Evolutionary conservation across 2,888 invertebrate species (phyloP), one percentile per base, ranked within the genome.

Genomic region (Sesia apiformis): DNA sequence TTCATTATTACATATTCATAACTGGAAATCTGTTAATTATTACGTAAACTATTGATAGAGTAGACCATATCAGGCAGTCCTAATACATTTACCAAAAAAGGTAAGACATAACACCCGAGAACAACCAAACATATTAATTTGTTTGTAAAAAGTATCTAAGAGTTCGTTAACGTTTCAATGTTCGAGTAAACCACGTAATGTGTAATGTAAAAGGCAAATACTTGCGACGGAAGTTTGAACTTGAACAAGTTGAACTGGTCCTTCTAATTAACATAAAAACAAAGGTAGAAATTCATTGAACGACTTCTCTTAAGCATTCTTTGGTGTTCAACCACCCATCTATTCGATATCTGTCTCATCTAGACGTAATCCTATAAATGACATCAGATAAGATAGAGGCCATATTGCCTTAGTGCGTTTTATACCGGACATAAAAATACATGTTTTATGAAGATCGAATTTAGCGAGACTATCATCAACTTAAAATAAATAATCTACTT

Each of bases 311-410:
- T 66, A 69, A 78, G 75, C 80, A 80, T 83, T 84, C 84, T 78
- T 77, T 67, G 75, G 67, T 71, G 74, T 72, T 63, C 76, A 78
- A 73, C 81, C 80, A 78, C 76, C 81, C 77, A 81, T 81, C 76
- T 67, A 73, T 74, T 68, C 70, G 74, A 69, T 85, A 84, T 87
- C 84, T 79, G 78, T 74, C 81, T 69, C 81, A 87, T 88, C 86
- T 84, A 76, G 75, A 74, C 71, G 74, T 88, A 85, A 88, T 86
- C 85, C 81, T 74, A 86, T 85, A 86, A 86, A 87, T 81, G 86
- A 87, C 86, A 85, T 84, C 80, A 73, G 82, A 85, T 88, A 81
- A 86, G 83, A 76, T 72, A 71, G 76, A 55, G 79, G 60, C 57
- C 65, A 79, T 55, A 66, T 64, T 77, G 67, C 54, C 50, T 61